phyloP scores from a whole-genome alignment of 1,140 invertebrate species.

The Babylonia areolata region DNA sequence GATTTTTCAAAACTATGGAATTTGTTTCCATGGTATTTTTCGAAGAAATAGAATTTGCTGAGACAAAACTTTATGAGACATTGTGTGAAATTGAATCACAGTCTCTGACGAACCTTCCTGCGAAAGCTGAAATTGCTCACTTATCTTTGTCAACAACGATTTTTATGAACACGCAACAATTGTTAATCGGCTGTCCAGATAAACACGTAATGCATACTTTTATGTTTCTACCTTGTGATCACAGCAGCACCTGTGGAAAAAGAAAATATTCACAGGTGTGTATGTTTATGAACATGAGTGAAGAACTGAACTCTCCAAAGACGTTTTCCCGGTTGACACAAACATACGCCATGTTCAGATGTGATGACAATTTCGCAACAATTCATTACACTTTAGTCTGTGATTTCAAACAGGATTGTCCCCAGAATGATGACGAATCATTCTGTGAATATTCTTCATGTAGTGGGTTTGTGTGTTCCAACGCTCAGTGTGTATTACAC shows the following conservation, averaged over 20 bases:
- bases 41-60: too few species aligned
- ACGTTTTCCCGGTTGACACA: neutral
- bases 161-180: neutral
- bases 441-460: neutral
- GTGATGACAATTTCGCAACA: neutral
- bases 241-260: neutral
- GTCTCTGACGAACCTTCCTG: too few species aligned
- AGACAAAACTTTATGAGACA: too few species aligned
- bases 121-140: too few species aligned
- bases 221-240: neutral
- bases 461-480: neutral
- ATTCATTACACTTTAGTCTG: neutral
- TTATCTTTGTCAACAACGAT: neutral
- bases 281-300: neutral
- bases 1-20: too few species aligned
- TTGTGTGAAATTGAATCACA: too few species aligned
- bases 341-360: neutral
- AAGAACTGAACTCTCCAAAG: neutral
- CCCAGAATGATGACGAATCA: neutral
- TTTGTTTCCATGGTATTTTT: too few species aligned
- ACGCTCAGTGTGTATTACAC: neutral
- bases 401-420: neutral
- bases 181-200: neutral
- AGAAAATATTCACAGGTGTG: too few species aligned
- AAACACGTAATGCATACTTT: neutral